Conservation (phyloP, 2,888 invertebrate species). For the Pomacea canaliculata region DNA sequence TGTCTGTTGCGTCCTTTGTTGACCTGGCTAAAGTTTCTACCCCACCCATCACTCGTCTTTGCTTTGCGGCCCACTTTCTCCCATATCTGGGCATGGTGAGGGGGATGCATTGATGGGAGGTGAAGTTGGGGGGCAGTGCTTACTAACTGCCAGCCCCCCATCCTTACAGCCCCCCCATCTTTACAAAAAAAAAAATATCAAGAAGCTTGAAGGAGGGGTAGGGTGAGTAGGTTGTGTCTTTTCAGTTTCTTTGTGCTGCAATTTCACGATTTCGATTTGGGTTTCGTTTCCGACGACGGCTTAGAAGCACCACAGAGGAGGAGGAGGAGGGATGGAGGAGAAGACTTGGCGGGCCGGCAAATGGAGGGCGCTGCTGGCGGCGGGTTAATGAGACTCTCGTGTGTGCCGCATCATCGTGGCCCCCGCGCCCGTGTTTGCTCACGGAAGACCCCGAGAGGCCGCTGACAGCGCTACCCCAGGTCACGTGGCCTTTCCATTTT, state of each 20-base stretch:
- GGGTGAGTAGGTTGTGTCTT: too few relatives aligned
- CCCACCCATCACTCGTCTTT: background rate
- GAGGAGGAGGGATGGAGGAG: too few relatives aligned
- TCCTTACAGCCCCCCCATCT: too few relatives aligned
- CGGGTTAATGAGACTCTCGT: constrained; percentile 21
- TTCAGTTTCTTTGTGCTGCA: constrained; percentile 2
- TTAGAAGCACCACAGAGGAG: constrained; percentile 2
- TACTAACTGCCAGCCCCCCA: too few relatives aligned
- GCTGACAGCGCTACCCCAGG: background rate
- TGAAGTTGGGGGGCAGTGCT: too few relatives aligned
- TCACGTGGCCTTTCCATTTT: background rate
- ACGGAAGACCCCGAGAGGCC: constrained; percentile 11
- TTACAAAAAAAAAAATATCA: background rate
- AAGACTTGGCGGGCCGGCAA: background rate
- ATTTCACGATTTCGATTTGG: constrained; percentile 14
- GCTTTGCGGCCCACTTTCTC: background rate
- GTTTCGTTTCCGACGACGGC: constrained; percentile 9
- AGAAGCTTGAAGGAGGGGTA: background rate
- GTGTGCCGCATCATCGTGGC: background rate
- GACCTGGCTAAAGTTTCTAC: background rate
- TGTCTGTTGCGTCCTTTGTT: constrained; percentile 16
- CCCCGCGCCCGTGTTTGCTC: constrained; percentile 17
- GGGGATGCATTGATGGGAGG: too few relatives aligned
- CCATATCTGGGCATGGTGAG: background rate
- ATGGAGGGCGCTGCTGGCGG: constrained; percentile 3